phyloP scores from a whole-genome alignment of 2,797 vertebrate genomes.

The Rhynchonycteris naso region DNA sequence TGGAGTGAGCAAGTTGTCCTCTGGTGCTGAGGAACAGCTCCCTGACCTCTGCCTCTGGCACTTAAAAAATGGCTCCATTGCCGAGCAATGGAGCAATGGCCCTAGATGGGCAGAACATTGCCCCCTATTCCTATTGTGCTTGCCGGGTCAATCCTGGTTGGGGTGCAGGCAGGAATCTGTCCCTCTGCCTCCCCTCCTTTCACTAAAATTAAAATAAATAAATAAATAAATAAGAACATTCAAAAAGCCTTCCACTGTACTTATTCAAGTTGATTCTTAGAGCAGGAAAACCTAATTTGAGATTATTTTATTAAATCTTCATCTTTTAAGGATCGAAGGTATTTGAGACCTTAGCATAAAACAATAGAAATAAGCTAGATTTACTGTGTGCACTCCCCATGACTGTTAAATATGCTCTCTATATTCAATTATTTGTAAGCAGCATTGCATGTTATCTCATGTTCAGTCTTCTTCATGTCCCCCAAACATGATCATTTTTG shows the following conservation, averaged over 20 bases:
- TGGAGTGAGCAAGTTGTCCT: no score
- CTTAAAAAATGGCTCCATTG: no score
- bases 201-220: no score
- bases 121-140: no score
- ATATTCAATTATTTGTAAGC: slow-evolving; percentile 32
- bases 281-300: slow-evolving; percentile 17
- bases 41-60: no score
- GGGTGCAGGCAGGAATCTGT: no score
- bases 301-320: slow-evolving; percentile 40
- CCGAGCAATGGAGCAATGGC: no score
- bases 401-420: slow-evolving; percentile 72
- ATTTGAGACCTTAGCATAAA: neutral
- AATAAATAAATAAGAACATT: no score
- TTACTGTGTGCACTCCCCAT: neutral
- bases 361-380: neutral
- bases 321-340: slow-evolving; percentile 5
- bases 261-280: slow-evolving; percentile 1
- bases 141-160: no score
- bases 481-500: neutral
- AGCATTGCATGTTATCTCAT: slow-evolving; percentile 47
- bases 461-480: slow-evolving; percentile 24
- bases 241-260: neutral
- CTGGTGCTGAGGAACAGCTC: no score
- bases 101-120: no score
- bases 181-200: no score